Percentiles rank a stretch among this genome's conserved stretches.
phyloP scores from a whole-genome alignment of 2,888 invertebrate species.

The Diloba caeruleocephala region DNA sequence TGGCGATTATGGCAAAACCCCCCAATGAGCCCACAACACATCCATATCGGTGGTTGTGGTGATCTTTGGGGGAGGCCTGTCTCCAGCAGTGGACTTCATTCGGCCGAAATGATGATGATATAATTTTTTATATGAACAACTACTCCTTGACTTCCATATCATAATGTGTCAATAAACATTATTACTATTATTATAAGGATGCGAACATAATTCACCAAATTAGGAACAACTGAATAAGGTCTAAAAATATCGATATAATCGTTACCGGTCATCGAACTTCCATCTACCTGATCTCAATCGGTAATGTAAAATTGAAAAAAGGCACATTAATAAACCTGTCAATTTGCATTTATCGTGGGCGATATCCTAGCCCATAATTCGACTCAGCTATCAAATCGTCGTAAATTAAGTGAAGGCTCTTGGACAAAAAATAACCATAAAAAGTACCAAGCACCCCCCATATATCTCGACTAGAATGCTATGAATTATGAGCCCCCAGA shows the following conservation, averaged over 20 bases:
- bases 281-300: conserved; percentile 36
- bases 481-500: conserved; percentile 23
- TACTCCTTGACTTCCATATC: too few relatives aligned
- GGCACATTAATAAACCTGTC: conserved; percentile 60
- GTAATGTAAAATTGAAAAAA: conserved; percentile 59
- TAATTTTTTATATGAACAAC: too few relatives aligned
- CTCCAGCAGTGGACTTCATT: too few relatives aligned
- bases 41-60: too few relatives aligned
- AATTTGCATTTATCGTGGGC: conserved; percentile 56
- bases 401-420: conserved; percentile 37
- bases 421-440: conserved; percentile 62
- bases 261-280: conserved; percentile 28
- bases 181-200: neutral
- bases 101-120: too few relatives aligned
- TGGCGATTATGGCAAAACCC: too few relatives aligned
- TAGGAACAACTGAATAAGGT: conserved; percentile 2
- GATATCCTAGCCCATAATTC: conserved; percentile 54
- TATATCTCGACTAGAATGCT: conserved; percentile 61
- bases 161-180: too few relatives aligned
- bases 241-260: conserved; percentile 25
- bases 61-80: too few relatives aligned
- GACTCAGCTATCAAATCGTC: conserved; percentile 47
- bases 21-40: too few relatives aligned
- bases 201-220: conserved; percentile 2
- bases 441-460: conserved; percentile 66